Evolutionary conservation across 1,140 invertebrate genomes (phyloP).

Genomic region (Pseudomyrmex cubaensis): DNA sequence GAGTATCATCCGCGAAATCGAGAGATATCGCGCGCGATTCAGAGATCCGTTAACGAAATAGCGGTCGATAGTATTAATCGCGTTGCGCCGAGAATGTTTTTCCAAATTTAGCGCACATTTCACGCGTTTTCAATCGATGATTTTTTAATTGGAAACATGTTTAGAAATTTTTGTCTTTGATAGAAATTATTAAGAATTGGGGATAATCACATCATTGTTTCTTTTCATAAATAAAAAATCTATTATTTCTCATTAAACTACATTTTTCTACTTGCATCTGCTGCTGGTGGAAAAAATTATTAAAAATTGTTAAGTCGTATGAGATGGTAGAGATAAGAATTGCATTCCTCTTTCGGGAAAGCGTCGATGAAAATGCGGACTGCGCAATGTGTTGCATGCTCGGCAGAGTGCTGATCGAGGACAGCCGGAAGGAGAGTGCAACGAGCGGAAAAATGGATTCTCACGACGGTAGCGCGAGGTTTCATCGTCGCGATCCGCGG

Average conservation of each 20-base stretch:
- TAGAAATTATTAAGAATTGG: neutral
- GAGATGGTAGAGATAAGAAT: conserved; percentile 1
- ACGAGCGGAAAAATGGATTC: conserved; percentile 65
- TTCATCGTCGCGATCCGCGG: conserved; percentile 55
- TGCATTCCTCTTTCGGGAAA: neutral
- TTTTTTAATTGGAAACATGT: neutral
- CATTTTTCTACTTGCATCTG: neutral
- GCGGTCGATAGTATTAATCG: conserved; percentile 3
- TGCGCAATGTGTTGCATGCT: conserved; percentile 26
- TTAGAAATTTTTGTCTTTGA: neutral
- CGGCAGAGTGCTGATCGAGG: conserved; percentile 29
- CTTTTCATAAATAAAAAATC: too few species aligned
- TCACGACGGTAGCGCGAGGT: conserved; percentile 49
- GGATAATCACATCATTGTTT: neutral
- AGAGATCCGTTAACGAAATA: conserved; percentile 25
- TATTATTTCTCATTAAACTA: neutral
- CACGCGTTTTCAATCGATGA: too few species aligned
- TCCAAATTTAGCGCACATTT: too few species aligned
- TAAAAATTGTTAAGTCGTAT: neutral
- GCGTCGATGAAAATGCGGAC: neutral
- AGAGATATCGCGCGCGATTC: conserved; percentile 6
- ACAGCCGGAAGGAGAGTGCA: conserved; percentile 42
- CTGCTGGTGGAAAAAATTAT: neutral
- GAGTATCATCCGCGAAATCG: neutral
- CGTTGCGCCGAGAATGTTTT: neutral